A percentile compares a stretch with the other conserved stretches of the same genome.
phyloP scores from a whole-genome alignment of 2,797 vertebrate species.

The Nyctalus aviator region DNA sequence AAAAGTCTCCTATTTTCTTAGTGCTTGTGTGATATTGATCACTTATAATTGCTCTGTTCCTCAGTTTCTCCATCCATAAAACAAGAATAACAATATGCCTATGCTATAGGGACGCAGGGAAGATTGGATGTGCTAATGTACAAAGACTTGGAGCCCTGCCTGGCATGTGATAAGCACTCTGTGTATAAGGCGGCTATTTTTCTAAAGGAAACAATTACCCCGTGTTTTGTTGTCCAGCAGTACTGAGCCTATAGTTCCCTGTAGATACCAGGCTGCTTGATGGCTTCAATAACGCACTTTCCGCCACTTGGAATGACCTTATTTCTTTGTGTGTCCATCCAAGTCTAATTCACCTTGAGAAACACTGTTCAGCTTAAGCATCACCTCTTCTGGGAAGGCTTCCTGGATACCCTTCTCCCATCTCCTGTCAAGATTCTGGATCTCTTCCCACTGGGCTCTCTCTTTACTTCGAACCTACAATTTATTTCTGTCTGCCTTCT shows the following conservation, averaged over 20 bases:
- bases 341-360: constrained; percentile 2
- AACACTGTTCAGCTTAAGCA: not conserved
- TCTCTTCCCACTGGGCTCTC: not conserved
- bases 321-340: not conserved
- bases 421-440: not conserved
- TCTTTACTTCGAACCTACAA: not conserved
- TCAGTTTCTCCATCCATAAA: constrained; percentile 10
- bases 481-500: not conserved
- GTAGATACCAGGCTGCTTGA: not conserved
- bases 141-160: not conserved
- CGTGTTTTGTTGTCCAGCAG: not conserved
- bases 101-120: too few species aligned
- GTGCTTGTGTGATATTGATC: not conserved
- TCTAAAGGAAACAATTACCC: not conserved
- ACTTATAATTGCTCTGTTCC: not conserved
- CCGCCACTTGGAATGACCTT: not conserved
- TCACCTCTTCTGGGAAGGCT: not conserved
- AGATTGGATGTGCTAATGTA: not conserved
- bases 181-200: not conserved
- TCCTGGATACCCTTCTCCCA: not conserved
- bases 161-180: not conserved
- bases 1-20: not conserved
- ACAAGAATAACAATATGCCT: not conserved
- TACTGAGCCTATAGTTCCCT: not conserved
- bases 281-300: not conserved